A percentile compares a stretch with the other conserved stretches of the same genome.
Evolutionary conservation across 2,888 invertebrate species (phyloP).

Genomic region (Vannuccia rotundouncinata): DNA sequence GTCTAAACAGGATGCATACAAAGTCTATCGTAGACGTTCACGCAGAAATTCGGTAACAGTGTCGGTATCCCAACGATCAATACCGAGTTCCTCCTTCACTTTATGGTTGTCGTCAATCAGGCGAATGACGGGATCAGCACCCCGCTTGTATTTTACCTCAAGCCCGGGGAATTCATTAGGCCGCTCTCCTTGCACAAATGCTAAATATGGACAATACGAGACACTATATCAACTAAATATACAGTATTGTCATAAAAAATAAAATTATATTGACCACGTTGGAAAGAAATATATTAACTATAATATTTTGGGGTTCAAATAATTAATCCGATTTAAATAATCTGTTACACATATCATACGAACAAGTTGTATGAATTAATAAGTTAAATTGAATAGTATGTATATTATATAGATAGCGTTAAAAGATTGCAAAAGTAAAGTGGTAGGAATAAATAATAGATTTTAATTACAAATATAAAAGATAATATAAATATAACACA

Average conservation of each 20-base stretch:
- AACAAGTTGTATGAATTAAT: no score
- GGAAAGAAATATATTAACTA: no score
- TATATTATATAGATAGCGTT: no score
- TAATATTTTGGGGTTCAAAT: no score
- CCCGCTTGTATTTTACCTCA: constrained; percentile 81
- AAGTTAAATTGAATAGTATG: no score
- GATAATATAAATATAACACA: no score
- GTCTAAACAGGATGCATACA: not conserved
- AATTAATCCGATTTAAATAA: no score
- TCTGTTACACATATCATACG: no score
- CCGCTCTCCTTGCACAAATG: constrained; percentile 86
- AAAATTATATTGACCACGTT: no score
- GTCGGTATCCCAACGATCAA: constrained; percentile 97
- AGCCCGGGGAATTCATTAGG: constrained; percentile 83
- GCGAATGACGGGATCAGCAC: constrained; percentile 86
- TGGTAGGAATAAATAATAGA: no score
- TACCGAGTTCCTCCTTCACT: constrained; percentile 77
- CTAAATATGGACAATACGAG: constrained; percentile 62
- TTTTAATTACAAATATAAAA: no score
- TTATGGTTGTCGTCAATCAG: constrained; percentile 72
- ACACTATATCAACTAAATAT: constrained; percentile 36
- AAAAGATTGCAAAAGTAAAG: no score
- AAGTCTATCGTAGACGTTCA: constrained; percentile 65
- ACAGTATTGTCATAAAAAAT: constrained; percentile 9
- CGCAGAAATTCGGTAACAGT: constrained; percentile 90